A percentile compares a stretch with the other conserved stretches of the same genome.
Evolutionary conservation across 30 jellyfish, hydroid and myxozoan species (phyloP).

Genomic region (Haliclystus octoradiatus): DNA sequence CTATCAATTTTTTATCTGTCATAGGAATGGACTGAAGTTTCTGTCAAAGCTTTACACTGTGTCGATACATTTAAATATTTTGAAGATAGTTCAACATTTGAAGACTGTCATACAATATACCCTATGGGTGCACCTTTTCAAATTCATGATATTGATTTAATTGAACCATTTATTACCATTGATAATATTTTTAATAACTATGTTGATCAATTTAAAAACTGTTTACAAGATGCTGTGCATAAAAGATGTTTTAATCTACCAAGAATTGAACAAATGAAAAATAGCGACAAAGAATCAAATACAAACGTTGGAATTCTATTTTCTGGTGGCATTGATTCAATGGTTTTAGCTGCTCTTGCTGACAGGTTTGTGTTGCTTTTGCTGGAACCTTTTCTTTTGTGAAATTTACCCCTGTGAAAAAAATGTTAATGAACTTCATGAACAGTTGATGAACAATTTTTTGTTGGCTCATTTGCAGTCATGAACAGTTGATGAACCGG

Average conservation of each 20-base stretch:
- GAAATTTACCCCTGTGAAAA: no score
- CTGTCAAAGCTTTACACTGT: conserved; percentile 59
- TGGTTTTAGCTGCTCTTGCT: conserved; percentile 75
- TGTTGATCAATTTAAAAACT: conserved; percentile 1
- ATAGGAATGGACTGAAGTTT: conserved; percentile 60
- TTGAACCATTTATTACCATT: background rate
- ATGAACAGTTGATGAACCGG: no score
- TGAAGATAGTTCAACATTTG: background rate
- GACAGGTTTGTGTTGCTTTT: conserved; percentile 57
- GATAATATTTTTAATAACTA: conserved; percentile 4
- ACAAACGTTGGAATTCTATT: conserved; percentile 67
- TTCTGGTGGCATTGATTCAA: conserved; percentile 91
- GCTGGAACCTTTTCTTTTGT: no score
- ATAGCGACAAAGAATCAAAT: background rate
- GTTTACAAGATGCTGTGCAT: conserved; percentile 39
- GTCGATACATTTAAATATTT: background rate
- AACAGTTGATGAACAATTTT: no score
- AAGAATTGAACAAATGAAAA: background rate
- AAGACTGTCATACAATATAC: background rate
- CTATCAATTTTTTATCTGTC: no score
- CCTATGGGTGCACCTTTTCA: no score
- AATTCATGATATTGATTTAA: no score
- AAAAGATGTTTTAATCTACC: conserved; percentile 65
- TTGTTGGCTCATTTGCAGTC: no score
- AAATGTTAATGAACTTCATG: no score